Evolutionary conservation across 2,797 vertebrate species (phyloP).

Genomic region (Peromyscus attwateri): DNA sequence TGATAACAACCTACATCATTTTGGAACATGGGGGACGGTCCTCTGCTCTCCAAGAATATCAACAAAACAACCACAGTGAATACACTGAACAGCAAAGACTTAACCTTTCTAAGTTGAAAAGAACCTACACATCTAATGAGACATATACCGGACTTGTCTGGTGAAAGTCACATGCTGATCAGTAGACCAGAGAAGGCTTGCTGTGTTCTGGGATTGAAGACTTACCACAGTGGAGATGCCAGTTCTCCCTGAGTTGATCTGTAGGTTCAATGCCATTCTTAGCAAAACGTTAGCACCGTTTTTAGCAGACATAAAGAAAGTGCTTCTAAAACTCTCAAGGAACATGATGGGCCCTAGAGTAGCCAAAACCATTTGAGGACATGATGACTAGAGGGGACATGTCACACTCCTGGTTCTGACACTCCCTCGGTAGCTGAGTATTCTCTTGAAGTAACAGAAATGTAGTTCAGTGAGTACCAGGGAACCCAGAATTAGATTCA

Average conservation of each 20-base stretch:
- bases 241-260: background rate
- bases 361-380: background rate
- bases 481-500: background rate
- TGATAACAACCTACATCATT: background rate
- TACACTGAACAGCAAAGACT: background rate
- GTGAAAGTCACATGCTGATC: background rate
- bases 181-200: background rate
- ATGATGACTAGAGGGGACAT: background rate
- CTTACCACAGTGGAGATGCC: background rate
- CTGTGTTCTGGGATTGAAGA: background rate
- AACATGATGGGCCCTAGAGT: background rate
- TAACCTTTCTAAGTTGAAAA: background rate
- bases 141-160: background rate
- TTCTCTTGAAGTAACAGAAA: background rate
- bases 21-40: background rate
- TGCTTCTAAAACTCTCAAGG: background rate
- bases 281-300: background rate
- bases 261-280: background rate
- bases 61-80: background rate
- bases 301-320: background rate
- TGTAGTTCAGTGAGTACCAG: background rate
- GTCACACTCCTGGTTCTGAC: background rate
- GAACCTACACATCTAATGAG: background rate
- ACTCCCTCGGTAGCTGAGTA: background rate
- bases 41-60: background rate